These are phyloP conservation scores for Oconnorella tubifera DNA, from an alignment of 2,888 invertebrate species.

Conservation along the genomic window DNA sequence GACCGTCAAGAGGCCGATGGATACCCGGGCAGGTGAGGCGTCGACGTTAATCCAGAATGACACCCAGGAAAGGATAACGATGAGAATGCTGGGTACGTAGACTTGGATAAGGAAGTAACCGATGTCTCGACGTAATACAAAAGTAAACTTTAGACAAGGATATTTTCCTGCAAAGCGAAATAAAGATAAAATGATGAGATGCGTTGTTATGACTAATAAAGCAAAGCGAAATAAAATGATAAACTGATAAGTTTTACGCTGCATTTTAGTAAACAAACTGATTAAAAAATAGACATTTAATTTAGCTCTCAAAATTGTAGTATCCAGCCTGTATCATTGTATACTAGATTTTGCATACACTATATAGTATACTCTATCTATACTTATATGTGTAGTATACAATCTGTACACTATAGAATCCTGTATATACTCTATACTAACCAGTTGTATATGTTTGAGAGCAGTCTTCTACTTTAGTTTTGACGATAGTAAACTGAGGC, in stretches of 20 bases:
- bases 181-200: too few relatives aligned
- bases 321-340: too few relatives aligned
- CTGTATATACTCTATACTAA: slow-evolving; percentile 3
- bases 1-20: slow-evolving; percentile 64
- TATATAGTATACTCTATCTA: too few relatives aligned
- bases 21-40: slow-evolving; percentile 83
- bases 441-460: slow-evolving; percentile 40
- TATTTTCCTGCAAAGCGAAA: slow-evolving; percentile 30
- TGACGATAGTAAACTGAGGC: slow-evolving; percentile 38
- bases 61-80: slow-evolving; percentile 94
- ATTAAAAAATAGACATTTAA: too few relatives aligned
- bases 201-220: too few relatives aligned
- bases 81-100: slow-evolving; percentile 36
- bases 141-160: slow-evolving; percentile 35
- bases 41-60: slow-evolving; percentile 84
- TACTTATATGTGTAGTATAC: too few relatives aligned
- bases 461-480: slow-evolving; percentile 32
- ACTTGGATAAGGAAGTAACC: slow-evolving; percentile 39
- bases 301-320: too few relatives aligned
- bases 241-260: too few relatives aligned
- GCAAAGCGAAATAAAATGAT: too few relatives aligned
- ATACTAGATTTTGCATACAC: too few relatives aligned
- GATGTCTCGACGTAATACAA: slow-evolving; percentile 35
- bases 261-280: too few relatives aligned
- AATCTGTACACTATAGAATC: too few relatives aligned